These are phyloP conservation scores for Hyaena hyaena DNA, from an alignment of 2,113 vertebrate species.

Conservation along the genomic window DNA sequence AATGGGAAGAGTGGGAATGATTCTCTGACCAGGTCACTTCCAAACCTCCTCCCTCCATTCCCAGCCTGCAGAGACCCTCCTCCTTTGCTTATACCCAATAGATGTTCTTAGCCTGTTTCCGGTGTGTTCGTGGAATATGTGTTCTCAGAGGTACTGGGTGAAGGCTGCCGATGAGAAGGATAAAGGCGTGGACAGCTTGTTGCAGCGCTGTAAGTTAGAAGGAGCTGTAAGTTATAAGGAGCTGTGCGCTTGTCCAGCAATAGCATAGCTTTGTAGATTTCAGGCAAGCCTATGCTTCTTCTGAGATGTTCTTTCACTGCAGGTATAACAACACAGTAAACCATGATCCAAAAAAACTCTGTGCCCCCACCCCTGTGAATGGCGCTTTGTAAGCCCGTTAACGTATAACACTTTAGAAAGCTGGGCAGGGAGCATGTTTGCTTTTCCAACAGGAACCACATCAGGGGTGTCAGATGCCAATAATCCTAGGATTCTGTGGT, in stretches of 20 bases:
- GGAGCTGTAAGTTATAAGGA: conserved; percentile 61
- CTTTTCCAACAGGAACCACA: conserved; percentile 82
- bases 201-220: conserved; percentile 62
- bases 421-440: conserved; percentile 74
- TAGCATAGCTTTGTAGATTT: conserved; percentile 65
- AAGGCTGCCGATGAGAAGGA: conserved; percentile 40
- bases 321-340: conserved; percentile 78
- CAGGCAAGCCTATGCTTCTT: conserved; percentile 73
- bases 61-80: neutral
- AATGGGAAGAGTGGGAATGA: neutral
- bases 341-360: conserved; percentile 60
- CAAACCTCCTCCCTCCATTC: neutral
- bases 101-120: conserved; percentile 10
- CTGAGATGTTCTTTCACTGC: conserved; percentile 78
- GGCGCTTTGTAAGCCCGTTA: conserved; percentile 79
- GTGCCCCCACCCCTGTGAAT: conserved; percentile 64
- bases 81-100: neutral
- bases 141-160: conserved; percentile 44
- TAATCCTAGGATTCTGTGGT: conserved; percentile 79
- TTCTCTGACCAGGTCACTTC: neutral
- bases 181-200: conserved; percentile 58
- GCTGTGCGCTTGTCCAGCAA: conserved; percentile 41
- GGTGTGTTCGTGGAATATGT: neutral
- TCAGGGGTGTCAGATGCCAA: conserved; percentile 81
- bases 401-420: conserved; percentile 81